A percentile compares a stretch with the other conserved stretches of the same genome.
Conservation (phyloP, 2,888 invertebrate species). For the Harpalus rufipes region DNA sequence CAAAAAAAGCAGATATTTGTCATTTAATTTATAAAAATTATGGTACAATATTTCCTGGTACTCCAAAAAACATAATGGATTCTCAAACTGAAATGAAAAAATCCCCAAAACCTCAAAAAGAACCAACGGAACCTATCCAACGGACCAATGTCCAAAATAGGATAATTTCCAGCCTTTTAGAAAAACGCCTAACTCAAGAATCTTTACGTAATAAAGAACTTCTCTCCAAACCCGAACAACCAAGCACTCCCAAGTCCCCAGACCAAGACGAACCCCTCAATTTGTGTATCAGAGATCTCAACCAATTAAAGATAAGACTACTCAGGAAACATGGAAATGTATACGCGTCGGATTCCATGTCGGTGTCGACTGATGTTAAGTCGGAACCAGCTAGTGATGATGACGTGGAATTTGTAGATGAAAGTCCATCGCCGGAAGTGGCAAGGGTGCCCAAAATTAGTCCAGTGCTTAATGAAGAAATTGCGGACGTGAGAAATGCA, state of each 20-base stretch:
- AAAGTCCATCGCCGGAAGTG: conserved; percentile 72
- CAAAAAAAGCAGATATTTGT: conserved; percentile 95
- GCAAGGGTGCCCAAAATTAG: conserved; percentile 31
- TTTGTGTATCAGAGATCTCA: conserved; percentile 88
- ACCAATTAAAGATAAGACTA: conserved; percentile 83
- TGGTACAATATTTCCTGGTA: conserved; percentile 90
- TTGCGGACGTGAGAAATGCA: neutral
- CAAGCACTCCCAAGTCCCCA: conserved; percentile 73
- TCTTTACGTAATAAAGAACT: conserved; percentile 78
- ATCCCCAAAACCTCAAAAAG: conserved; percentile 53
- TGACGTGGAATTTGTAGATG: conserved; percentile 76
- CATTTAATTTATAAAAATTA: conserved; percentile 95
- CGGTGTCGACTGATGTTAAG: conserved; percentile 79
- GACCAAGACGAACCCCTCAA: conserved; percentile 88
- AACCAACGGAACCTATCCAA: conserved; percentile 73
- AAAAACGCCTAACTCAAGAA: conserved; percentile 85
- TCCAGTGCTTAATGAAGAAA: conserved; percentile 50
- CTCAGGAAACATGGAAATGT: conserved; percentile 82
- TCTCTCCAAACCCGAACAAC: conserved; percentile 76
- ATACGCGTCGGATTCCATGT: conserved; percentile 77
- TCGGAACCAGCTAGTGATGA: conserved; percentile 79
- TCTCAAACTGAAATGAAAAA: conserved; percentile 71
- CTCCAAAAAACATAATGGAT: conserved; percentile 80
- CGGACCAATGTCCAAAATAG: conserved; percentile 84
- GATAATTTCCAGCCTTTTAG: conserved; percentile 84